Base-by-base conservation (phyloP, 2,797 vertebrate species). In the Cryptoprocta ferox region DNA sequence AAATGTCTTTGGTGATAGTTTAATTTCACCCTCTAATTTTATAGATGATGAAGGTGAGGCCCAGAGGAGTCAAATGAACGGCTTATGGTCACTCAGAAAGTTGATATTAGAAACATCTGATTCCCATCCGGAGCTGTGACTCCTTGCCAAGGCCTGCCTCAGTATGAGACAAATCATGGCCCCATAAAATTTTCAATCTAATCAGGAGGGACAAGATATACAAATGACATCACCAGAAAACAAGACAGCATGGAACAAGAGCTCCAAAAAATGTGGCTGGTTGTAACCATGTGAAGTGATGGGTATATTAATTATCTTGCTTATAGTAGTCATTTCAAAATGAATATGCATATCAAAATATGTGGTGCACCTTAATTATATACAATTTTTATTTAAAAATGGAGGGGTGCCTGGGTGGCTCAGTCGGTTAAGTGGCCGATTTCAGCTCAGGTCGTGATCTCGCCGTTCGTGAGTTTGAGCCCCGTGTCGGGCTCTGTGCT, bases 21-120 rank as follows among this genome's bases (percentile, higher is more conserved):
- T 53, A 75, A 89, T 81, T 78, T 70, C 90, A 48, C 21, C n/a
- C 39, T 94, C 26, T 85, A 28, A 42, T 59, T 96, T 97, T 81
- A 61, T 70, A 65, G 45, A 78, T 26, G 75, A 76, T 35, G n/a
- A 66, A 75, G 48, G 21, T n/a, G 80, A 95, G 75, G 42, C n/a
- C 56, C 35, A 42, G 37, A 89, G 53, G 24, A 53, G 35, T 68
- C 81, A 94, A 80, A 32, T 50, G 71, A 84, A 66, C 39, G 28
- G 42, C 1, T 39, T 59, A 79, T 66, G 76, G 89, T 80, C 75
- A 63, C 80, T 73, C 30, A 79, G 39, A 95, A 39, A 56, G 75
- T 91, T 89, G 59, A 87, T 50, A 56, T 53, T 73, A 61, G 63
- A 92, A 88, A 81, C 80, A 89, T 79, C 42, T 70, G 78, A 91